Percentiles rank a stretch among this genome's conserved stretches.
Conservation (phyloP, 2,113 vertebrate genomes). For the Burhinus bistriatus region DNA sequence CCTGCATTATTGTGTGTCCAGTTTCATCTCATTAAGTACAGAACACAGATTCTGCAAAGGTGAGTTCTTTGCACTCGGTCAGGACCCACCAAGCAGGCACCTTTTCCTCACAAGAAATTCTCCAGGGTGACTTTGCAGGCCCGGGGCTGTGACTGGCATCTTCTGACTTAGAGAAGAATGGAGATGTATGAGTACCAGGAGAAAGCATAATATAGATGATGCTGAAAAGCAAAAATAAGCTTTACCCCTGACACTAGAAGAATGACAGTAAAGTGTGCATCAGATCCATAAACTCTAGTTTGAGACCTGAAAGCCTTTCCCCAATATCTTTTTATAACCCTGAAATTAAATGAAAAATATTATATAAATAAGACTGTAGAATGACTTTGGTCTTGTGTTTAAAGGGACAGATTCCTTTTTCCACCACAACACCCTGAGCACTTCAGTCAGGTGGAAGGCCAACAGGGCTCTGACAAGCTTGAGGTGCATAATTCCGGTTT, state of each 20-base stretch:
- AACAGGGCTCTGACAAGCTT: not conserved
- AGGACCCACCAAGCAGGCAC: not conserved
- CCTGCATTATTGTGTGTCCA: not conserved
- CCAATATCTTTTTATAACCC: not conserved
- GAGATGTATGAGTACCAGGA: not conserved
- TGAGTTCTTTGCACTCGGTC: not conserved
- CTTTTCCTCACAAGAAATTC: not conserved
- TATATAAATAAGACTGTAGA: not conserved
- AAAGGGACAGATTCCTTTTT: not conserved
- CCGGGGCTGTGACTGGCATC: not conserved
- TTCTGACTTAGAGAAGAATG: not conserved
- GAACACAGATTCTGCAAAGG: not conserved
- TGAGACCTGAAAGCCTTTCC: not conserved
- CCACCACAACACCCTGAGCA: not conserved
- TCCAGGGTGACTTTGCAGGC: not conserved
- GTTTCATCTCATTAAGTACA: not conserved
- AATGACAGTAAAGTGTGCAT: not conserved
- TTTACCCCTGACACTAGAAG: not conserved
- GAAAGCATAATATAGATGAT: not conserved
- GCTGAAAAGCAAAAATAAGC: not conserved
- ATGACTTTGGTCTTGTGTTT: not conserved
- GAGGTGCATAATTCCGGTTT: not conserved
- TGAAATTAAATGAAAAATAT: not conserved
- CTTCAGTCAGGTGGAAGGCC: not conserved
- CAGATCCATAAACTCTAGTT: not conserved